phyloP scores from a whole-genome alignment of 2,113 vertebrate genomes.

The Prinia subflava region DNA sequence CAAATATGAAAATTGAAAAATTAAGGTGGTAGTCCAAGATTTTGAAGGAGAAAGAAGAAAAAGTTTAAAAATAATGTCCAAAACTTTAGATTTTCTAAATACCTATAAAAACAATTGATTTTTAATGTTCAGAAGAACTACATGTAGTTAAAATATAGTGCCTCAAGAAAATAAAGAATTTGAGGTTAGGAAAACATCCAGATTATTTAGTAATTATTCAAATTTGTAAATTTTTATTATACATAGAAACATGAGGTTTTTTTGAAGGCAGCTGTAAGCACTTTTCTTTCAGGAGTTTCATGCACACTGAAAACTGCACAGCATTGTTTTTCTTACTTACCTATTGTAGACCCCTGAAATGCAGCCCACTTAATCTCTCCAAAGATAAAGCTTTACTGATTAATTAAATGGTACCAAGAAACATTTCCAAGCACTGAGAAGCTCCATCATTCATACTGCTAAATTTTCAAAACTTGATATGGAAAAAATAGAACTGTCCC shows the following conservation, averaged over 20 bases:
- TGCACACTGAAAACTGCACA: fast-evolving
- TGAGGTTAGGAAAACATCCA: background rate
- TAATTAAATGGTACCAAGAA: background rate
- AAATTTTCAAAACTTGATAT: background rate
- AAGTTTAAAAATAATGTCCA: background rate
- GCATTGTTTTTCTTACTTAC: background rate
- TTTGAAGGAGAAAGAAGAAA: background rate
- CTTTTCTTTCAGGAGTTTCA: background rate
- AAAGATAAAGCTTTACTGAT: background rate
- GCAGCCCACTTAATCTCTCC: background rate
- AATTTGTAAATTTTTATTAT: background rate
- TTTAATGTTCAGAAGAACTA: background rate
- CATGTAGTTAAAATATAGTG: background rate
- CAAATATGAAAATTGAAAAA: background rate
- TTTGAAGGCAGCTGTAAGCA: background rate
- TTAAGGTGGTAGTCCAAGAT: background rate
- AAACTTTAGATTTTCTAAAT: background rate
- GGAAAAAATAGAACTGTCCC: background rate
- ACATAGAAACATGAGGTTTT: fast-evolving
- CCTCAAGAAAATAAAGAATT: background rate
- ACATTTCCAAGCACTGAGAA: background rate
- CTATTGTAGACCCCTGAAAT: background rate
- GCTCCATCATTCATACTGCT: background rate
- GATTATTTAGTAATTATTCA: background rate
- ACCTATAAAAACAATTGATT: background rate